These are phyloP conservation scores for Thunnus thynnus DNA, from an alignment of 2,113 vertebrate species.

Conservation along the genomic window DNA sequence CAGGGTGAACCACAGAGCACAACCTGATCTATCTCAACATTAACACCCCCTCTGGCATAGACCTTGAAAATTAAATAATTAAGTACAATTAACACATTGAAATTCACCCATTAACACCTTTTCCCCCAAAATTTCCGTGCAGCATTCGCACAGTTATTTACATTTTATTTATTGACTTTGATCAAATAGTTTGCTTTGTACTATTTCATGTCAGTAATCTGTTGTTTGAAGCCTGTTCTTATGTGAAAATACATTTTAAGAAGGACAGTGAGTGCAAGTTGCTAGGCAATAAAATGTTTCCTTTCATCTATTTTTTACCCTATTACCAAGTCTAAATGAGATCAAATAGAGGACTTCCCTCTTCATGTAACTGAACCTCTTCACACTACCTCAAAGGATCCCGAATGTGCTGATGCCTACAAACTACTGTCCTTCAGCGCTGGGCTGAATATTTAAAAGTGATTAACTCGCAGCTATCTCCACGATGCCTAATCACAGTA, in stretches of 20 bases:
- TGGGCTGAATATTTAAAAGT: conserved; percentile 56
- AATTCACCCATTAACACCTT: background rate
- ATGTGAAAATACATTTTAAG: background rate
- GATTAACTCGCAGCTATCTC: conserved; percentile 56
- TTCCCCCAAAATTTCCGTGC: background rate
- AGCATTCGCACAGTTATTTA: background rate
- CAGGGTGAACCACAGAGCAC: background rate
- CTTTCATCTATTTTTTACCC: conserved; percentile 40
- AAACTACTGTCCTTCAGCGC: conserved; percentile 42
- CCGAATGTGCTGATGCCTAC: conserved; percentile 20
- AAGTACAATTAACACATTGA: background rate
- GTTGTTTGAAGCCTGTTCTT: background rate
- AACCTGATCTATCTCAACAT: background rate
- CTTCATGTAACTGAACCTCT: conserved; percentile 8
- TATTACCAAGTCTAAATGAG: conserved; percentile 31
- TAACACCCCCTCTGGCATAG: too few species aligned
- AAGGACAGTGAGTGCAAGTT: conserved; percentile 19
- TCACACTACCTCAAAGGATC: conserved; percentile 28
- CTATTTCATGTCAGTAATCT: background rate
- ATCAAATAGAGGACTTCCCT: conserved; percentile 55
- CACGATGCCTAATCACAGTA: conserved; percentile 55
- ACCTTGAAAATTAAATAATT: background rate
- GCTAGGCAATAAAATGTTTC: background rate
- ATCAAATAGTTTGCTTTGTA: background rate
- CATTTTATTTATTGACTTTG: background rate